Evolutionary conservation across 2,797 vertebrate genomes (phyloP).

Genomic region (Amblyopsis hoosieri): DNA sequence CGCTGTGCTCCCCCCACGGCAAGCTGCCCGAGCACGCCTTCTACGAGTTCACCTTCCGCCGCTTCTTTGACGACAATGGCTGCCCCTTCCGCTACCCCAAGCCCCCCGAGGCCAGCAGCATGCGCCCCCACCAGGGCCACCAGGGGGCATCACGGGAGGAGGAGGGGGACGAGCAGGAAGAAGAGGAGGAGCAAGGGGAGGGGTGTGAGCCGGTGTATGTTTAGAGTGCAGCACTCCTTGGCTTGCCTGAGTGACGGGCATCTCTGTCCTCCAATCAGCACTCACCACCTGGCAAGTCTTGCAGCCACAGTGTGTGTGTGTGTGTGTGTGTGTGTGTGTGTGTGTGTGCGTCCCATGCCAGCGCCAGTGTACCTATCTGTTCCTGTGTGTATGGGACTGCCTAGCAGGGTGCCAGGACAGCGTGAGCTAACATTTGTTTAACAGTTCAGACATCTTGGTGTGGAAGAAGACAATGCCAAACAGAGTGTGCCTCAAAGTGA

Average conservation of each 20-base stretch:
- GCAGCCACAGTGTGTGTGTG: slow-evolving; percentile 26
- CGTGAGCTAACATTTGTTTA: slow-evolving; percentile 34
- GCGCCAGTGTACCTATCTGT: slow-evolving; percentile 12
- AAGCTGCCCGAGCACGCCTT: slow-evolving; percentile 98
- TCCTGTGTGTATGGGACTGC: no score
- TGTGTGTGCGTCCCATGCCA: not conserved
- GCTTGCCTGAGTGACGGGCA: slow-evolving; percentile 11
- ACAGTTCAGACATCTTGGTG: slow-evolving; percentile 43
- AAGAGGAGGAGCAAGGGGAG: slow-evolving; percentile 80
- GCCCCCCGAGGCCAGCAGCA: slow-evolving; percentile 76
- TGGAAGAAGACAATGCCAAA: slow-evolving; percentile 44
- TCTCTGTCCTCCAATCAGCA: slow-evolving; percentile 12
- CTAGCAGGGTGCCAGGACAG: slow-evolving; percentile 19
- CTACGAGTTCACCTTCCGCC: slow-evolving; percentile 97
- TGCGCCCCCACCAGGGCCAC: slow-evolving; percentile 20
- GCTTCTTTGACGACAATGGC: slow-evolving; percentile 97
- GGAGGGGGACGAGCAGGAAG: slow-evolving; percentile 64
- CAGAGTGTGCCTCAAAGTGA: slow-evolving; percentile 13
- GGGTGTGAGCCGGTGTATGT: slow-evolving; percentile 97
- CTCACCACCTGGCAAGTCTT: slow-evolving; percentile 19
- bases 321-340: slow-evolving; percentile 15
- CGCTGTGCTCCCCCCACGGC: slow-evolving; percentile 81
- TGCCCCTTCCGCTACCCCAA: slow-evolving; percentile 96
- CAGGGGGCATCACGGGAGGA: slow-evolving; percentile 58
- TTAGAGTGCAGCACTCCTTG: slow-evolving; percentile 62